These are phyloP conservation scores for Timandra comae DNA, from an alignment of 2,888 invertebrate genomes.

Conservation along the genomic window DNA sequence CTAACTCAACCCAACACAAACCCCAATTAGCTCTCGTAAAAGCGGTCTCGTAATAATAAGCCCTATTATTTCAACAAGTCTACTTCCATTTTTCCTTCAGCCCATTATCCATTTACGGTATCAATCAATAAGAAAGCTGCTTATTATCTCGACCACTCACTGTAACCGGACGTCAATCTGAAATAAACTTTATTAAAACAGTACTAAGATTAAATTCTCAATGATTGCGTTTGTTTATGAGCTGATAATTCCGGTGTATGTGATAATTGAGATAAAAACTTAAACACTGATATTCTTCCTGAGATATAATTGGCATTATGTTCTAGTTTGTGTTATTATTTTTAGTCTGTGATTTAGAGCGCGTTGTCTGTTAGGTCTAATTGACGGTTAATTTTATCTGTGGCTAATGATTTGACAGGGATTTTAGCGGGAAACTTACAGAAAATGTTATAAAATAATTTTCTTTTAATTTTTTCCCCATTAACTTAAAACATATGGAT, in stretches of 20 bases:
- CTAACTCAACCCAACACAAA: no score
- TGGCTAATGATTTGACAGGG: no score
- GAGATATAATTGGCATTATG: conserved; percentile 2
- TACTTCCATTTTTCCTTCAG: background rate
- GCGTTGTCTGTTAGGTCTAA: no score
- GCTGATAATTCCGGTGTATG: conserved; percentile 9
- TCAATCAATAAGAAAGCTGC: conserved; percentile 15
- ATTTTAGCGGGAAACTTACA: no score
- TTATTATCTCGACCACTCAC: conserved; percentile 12
- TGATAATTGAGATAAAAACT: conserved; percentile 9
- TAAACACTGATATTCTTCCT: conserved; percentile 4
- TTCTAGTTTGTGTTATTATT: conserved; percentile 4
- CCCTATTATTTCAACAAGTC: background rate
- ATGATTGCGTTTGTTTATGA: conserved; percentile 9
- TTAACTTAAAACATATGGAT: no score
- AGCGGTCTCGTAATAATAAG: no score
- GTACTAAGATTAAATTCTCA: no score
- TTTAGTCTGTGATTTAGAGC: no score
- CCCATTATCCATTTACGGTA: conserved; percentile 12
- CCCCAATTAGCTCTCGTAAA: no score
- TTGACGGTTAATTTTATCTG: no score
- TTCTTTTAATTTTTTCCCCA: no score
- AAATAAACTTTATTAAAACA: conserved; percentile 8
- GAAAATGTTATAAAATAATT: no score
- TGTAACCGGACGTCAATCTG: conserved; percentile 3